Evolutionary conservation across 2,888 invertebrate genomes (phyloP).

Genomic region (Ormyrus pomaceus): DNA sequence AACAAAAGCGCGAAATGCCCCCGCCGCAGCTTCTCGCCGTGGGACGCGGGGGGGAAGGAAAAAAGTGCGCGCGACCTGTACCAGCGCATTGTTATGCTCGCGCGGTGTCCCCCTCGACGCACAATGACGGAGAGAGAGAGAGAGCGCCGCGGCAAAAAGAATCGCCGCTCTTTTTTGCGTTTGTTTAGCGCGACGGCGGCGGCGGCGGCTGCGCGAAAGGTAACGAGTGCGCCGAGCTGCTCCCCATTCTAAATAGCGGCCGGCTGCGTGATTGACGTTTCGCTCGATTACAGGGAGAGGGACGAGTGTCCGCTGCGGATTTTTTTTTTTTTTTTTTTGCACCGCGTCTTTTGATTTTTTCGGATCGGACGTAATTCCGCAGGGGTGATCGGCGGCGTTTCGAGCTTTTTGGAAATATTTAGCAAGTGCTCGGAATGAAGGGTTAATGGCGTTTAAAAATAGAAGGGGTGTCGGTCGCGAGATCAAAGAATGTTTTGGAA

Average conservation of each 20-base stretch:
- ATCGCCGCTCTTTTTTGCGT: constrained; percentile 11
- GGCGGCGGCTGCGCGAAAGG: not conserved
- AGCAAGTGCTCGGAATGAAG: no score
- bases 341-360: constrained; percentile 1
- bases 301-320: not conserved
- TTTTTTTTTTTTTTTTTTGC: constrained; percentile 11
- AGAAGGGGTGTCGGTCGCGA: no score
- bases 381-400: no score
- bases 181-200: constrained; percentile 18
- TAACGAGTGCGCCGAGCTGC: constrained; percentile 39
- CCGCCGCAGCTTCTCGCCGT: no score
- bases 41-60: no score
- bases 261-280: constrained; percentile 44
- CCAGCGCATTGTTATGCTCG: no score
- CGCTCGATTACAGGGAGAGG: constrained; percentile 42
- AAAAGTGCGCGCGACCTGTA: no score
- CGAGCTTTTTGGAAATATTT: no score
- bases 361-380: not conserved
- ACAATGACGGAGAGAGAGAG: not conserved
- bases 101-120: no score
- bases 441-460: no score
- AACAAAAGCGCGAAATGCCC: no score
- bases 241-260: constrained; percentile 30
- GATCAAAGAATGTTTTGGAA: no score
- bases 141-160: not conserved